Conservation (phyloP, 1,140 invertebrate species). For the Lethrus apterus region DNA sequence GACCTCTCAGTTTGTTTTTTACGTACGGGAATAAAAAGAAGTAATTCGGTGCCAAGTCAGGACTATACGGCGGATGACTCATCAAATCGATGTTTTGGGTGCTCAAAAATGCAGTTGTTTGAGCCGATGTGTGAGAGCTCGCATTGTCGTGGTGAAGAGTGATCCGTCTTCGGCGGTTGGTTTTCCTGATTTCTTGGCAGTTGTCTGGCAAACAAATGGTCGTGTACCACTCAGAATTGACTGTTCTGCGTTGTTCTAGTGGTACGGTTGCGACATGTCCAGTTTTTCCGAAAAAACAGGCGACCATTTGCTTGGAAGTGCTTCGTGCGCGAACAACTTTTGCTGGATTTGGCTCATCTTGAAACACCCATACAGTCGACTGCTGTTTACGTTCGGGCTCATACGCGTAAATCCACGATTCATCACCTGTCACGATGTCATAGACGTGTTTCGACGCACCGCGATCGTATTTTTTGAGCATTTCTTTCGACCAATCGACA, state of each 20-base stretch:
- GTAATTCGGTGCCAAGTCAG: too few species aligned
- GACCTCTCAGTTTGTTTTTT: too few species aligned
- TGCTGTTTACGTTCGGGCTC: conserved; percentile 29
- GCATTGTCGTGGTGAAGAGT: too few species aligned
- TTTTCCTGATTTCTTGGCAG: too few species aligned
- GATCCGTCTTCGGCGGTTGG: too few species aligned
- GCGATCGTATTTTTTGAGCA: conserved; percentile 21
- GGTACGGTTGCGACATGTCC: conserved; percentile 16
- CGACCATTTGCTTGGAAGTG: conserved; percentile 31
- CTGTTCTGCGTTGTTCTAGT: conserved; percentile 20
- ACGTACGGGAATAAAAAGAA: too few species aligned
- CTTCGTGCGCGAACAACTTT: conserved; percentile 31
- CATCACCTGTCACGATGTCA: conserved; percentile 16
- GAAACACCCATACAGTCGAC: conserved; percentile 30
- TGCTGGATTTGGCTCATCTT: conserved; percentile 36
- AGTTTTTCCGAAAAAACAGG: conserved; percentile 15
- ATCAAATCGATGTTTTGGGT: too few species aligned
- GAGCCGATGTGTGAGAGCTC: too few species aligned
- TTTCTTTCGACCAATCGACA: conserved; percentile 29
- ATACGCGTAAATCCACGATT: conserved; percentile 13
- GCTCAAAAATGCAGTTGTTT: too few species aligned
- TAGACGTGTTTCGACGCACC: conserved; percentile 23
- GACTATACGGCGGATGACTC: too few species aligned
- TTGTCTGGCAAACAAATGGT: too few species aligned
- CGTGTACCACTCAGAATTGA: conserved; percentile 24